phyloP scores from a whole-genome alignment of 2,113 vertebrate species.

The Myiagra hebetior region DNA sequence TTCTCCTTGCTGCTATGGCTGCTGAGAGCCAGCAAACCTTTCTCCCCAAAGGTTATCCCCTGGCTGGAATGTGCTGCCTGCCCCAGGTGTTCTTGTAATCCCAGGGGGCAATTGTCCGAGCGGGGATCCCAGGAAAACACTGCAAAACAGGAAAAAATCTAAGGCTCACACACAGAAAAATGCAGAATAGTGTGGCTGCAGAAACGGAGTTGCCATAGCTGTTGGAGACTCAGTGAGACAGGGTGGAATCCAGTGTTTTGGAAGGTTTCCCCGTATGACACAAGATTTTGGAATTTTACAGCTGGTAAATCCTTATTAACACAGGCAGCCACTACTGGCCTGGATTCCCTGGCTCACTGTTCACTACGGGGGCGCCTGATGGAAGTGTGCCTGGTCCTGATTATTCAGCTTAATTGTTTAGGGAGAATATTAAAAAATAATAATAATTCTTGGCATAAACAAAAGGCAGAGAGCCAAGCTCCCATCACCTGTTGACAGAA shows the following conservation, averaged over 20 bases:
- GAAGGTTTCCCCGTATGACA: conserved; percentile 86
- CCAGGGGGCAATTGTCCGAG: neutral
- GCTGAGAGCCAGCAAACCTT: neutral
- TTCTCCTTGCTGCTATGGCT: neutral
- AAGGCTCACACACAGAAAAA: conserved; percentile 63
- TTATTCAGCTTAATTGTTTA: conserved; percentile 75
- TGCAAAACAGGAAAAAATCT: conserved; percentile 80
- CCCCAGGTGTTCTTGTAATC: conserved; percentile 16
- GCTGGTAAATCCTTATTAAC: conserved; percentile 86
- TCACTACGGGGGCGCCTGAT: conserved; percentile 68
- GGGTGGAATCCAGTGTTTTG: conserved; percentile 87
- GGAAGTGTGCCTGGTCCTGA: conserved; percentile 67
- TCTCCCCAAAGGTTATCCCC: neutral
- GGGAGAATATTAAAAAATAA: conserved; percentile 68
- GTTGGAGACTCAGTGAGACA: conserved; percentile 64
- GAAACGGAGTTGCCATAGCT: conserved; percentile 75
- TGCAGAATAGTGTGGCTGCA: conserved; percentile 64
- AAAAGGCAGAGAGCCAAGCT: conserved; percentile 70
- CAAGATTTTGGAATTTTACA: conserved; percentile 84
- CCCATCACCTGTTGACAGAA: conserved; percentile 81
- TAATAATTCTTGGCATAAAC: conserved; percentile 69
- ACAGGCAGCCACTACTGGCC: conserved; percentile 79
- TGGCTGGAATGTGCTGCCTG: neutral
- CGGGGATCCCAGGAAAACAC: conserved; percentile 72
- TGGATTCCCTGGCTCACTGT: conserved; percentile 71